These are phyloP conservation scores for Salarias fasciatus DNA, from an alignment of 2,797 vertebrate genomes.

Conservation along the genomic window DNA sequence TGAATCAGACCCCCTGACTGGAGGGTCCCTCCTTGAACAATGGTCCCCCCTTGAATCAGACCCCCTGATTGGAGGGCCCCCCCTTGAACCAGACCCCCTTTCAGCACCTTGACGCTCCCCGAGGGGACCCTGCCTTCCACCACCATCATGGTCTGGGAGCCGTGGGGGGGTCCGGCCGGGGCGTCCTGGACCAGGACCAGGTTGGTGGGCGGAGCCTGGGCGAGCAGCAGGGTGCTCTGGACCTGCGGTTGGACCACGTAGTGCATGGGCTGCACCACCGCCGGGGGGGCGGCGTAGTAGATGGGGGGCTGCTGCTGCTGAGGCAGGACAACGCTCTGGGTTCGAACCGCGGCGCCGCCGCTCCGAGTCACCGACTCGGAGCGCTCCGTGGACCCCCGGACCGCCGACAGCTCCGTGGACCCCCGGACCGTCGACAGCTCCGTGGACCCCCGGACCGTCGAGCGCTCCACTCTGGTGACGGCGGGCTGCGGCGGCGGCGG, in stretches of 20 bases:
- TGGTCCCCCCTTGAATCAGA: constrained; percentile 47
- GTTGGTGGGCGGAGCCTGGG: constrained; percentile 79
- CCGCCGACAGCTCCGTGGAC: constrained; percentile 19
- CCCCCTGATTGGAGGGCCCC: constrained; percentile 23
- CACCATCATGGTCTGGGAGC: constrained; percentile 61
- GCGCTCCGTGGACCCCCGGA: constrained; percentile 32
- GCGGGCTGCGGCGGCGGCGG: too few species aligned
- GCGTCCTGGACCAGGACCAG: constrained; percentile 70
- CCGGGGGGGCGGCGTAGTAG: constrained; percentile 76
- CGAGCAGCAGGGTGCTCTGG: constrained; percentile 85
- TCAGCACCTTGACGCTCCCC: constrained; percentile 50
- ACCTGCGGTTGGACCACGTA: constrained; percentile 82
- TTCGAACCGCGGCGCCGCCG: constrained; percentile 36
- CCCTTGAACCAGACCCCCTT: constrained; percentile 37
- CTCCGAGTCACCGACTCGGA: constrained; percentile 37
- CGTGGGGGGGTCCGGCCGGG: constrained; percentile 44
- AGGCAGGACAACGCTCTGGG: constrained; percentile 66
- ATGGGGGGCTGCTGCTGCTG: constrained; percentile 77
- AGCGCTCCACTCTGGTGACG: too few species aligned
- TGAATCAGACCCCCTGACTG: constrained; percentile 30
- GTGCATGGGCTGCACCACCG: constrained; percentile 68
- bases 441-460: too few species aligned
- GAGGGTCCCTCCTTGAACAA: constrained; percentile 10
- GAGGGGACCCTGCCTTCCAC: constrained; percentile 54
- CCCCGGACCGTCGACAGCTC: too few species aligned